These are phyloP conservation scores for Cryptoprocta ferox DNA, from an alignment of 2,797 vertebrate species.

Conservation along the genomic window DNA sequence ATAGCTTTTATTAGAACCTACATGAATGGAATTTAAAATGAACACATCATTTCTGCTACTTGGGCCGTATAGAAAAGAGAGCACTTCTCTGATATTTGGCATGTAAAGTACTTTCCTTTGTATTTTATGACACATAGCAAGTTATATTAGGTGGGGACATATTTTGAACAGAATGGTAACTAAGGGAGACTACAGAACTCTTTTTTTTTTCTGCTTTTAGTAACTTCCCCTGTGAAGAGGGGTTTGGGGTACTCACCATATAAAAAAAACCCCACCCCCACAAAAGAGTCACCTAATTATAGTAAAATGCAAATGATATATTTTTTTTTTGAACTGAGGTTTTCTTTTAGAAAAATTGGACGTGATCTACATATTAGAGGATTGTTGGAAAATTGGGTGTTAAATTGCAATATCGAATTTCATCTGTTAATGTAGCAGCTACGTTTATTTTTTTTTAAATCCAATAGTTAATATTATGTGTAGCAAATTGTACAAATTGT, in stretches of 20 bases:
- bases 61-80: slow-evolving; percentile 83
- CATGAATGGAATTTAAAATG: slow-evolving; percentile 91
- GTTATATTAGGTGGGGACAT: slow-evolving; percentile 83
- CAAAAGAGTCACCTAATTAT: slow-evolving; percentile 51
- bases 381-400: slow-evolving; percentile 42
- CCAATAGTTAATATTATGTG: background rate
- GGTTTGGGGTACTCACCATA: background rate
- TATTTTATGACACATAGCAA: slow-evolving; percentile 86
- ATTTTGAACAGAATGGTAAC: slow-evolving; percentile 81
- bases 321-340: slow-evolving; percentile 3
- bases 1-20: slow-evolving; percentile 90
- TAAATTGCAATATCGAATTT: slow-evolving; percentile 53
- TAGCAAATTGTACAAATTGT: background rate
- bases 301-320: slow-evolving; percentile 45
- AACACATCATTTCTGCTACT: slow-evolving; percentile 86
- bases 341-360: slow-evolving; percentile 59
- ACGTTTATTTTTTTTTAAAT: background rate
- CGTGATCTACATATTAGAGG: background rate
- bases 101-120: slow-evolving; percentile 86
- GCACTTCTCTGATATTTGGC: slow-evolving; percentile 85
- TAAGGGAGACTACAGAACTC: slow-evolving; percentile 70
- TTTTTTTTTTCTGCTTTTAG: slow-evolving; percentile 66
- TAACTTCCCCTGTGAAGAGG: slow-evolving; percentile 60
- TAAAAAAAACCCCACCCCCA: background rate
- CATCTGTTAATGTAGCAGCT: slow-evolving; percentile 12